These are phyloP conservation scores for Cremastinae sp. DNA, from an alignment of 2,888 invertebrate genomes.

Conservation along the genomic window DNA sequence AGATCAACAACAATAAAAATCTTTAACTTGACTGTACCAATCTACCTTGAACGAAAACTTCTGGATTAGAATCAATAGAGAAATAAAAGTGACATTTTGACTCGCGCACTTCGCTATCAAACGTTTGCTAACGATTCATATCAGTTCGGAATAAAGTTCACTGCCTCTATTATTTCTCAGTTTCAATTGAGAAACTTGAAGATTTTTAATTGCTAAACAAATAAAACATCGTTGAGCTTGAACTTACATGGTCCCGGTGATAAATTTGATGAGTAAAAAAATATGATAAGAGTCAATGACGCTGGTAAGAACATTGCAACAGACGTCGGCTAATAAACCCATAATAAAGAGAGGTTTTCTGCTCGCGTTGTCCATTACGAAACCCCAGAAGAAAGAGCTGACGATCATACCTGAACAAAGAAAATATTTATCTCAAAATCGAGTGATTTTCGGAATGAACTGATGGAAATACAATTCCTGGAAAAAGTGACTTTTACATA, in stretches of 20 bases:
- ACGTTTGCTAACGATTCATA: background rate
- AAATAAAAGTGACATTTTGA: too few relatives aligned
- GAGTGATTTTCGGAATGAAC: background rate
- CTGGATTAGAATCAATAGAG: too few relatives aligned
- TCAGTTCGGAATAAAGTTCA: conserved; percentile 20
- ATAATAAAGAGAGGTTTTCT: conserved; percentile 85
- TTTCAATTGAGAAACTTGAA: too few relatives aligned
- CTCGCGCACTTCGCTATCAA: too few relatives aligned
- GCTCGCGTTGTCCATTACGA: conserved; percentile 87
- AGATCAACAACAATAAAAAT: too few relatives aligned
- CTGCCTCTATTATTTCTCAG: background rate
- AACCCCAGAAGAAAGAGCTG: conserved; percentile 89
- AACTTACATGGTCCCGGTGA: conserved; percentile 88
- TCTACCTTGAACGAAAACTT: too few relatives aligned
- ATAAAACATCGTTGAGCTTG: background rate
- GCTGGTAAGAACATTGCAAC: conserved; percentile 85
- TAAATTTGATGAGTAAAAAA: conserved; percentile 86
- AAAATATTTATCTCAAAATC: conserved; percentile 16
- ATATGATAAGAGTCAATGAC: conserved; percentile 85
- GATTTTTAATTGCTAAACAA: too few relatives aligned
- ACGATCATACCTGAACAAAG: conserved; percentile 86
- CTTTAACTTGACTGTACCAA: too few relatives aligned
- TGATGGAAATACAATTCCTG: too few relatives aligned
- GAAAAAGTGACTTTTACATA: too few relatives aligned
- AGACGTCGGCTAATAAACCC: conserved; percentile 84